Conservation (phyloP, 2,888 invertebrate genomes). For the Apodemia zela region DNA sequence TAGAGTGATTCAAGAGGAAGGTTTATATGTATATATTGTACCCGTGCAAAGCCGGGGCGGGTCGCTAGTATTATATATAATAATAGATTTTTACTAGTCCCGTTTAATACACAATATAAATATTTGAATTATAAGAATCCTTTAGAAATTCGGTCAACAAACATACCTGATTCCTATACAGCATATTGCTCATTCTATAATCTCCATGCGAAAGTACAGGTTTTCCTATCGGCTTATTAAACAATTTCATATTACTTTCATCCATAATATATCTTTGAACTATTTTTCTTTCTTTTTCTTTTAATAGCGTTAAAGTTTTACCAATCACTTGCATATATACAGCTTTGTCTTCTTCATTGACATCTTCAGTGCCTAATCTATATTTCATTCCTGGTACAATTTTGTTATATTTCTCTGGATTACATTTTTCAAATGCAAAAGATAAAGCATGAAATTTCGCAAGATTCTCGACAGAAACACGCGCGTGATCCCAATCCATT, state of each 20-base stretch:
- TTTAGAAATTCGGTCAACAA: too few species aligned
- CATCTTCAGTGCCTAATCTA: slow-evolving; percentile 16
- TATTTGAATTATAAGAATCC: too few species aligned
- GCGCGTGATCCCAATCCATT: slow-evolving; percentile 53
- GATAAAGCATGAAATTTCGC: slow-evolving; percentile 65
- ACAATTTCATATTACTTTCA: slow-evolving; percentile 27
- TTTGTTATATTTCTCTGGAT: slow-evolving; percentile 47
- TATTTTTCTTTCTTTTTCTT: slow-evolving; percentile 40
- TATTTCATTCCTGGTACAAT: slow-evolving; percentile 34
- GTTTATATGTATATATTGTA: too few species aligned
- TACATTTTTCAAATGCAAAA: slow-evolving; percentile 37
- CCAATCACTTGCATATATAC: slow-evolving; percentile 30
- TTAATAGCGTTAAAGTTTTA: slow-evolving; percentile 31
- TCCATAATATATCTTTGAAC: slow-evolving; percentile 34
- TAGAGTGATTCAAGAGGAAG: too few species aligned
- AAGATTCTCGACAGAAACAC: slow-evolving; percentile 43
- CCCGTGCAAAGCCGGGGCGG: too few species aligned
- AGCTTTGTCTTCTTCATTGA: slow-evolving; percentile 23
- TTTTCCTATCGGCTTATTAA: slow-evolving; percentile 32
- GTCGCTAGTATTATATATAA: too few species aligned
- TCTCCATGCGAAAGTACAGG: slow-evolving; percentile 50
- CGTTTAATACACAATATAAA: too few species aligned
- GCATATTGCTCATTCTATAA: slow-evolving; percentile 48
- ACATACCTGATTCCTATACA: slow-evolving; percentile 34
- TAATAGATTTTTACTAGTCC: too few species aligned